These are phyloP conservation scores for Liopterus haemorrhoidalis DNA, from an alignment of 2,888 invertebrate genomes.

Conservation along the genomic window DNA sequence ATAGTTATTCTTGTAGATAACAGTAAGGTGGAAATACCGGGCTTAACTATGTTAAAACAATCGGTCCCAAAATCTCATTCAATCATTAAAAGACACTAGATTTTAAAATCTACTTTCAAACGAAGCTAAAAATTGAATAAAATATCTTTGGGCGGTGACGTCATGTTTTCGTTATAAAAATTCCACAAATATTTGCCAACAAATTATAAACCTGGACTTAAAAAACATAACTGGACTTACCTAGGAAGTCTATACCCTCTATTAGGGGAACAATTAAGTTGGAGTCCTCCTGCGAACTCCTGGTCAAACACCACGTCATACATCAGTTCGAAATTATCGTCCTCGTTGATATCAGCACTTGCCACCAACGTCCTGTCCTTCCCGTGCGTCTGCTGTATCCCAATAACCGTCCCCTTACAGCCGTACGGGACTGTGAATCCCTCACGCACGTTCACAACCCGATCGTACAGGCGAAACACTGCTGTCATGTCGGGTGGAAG, in stretches of 20 bases:
- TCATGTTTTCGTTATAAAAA: too few species aligned
- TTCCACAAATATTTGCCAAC: too few species aligned
- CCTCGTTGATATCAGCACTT: constrained; percentile 36
- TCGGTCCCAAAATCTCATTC: too few species aligned
- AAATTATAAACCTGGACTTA: too few species aligned
- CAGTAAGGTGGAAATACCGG: too few species aligned
- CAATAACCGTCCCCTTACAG: constrained; percentile 78
- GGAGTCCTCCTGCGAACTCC: constrained; percentile 62
- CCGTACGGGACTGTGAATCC: constrained; percentile 77
- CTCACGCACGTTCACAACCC: constrained; percentile 72
- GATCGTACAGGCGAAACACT: constrained; percentile 68
- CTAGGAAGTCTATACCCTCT: constrained; percentile 51
- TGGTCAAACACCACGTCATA: constrained; percentile 81
- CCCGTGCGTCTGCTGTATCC: constrained; percentile 46
- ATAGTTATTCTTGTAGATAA: too few species aligned
- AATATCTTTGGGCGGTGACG: too few species aligned
- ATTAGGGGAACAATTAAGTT: constrained; percentile 46
- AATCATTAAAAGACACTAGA: too few species aligned
- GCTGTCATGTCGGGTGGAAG: constrained; percentile 62
- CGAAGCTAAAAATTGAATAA: too few species aligned
- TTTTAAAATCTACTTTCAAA: too few species aligned
- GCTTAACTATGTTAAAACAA: too few species aligned
- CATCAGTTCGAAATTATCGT: constrained; percentile 53
- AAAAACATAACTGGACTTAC: too few species aligned
- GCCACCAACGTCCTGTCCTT: constrained; percentile 34